Evolutionary conservation across 2,113 vertebrate species (phyloP).

Genomic region (Oenanthe oenanthe): DNA sequence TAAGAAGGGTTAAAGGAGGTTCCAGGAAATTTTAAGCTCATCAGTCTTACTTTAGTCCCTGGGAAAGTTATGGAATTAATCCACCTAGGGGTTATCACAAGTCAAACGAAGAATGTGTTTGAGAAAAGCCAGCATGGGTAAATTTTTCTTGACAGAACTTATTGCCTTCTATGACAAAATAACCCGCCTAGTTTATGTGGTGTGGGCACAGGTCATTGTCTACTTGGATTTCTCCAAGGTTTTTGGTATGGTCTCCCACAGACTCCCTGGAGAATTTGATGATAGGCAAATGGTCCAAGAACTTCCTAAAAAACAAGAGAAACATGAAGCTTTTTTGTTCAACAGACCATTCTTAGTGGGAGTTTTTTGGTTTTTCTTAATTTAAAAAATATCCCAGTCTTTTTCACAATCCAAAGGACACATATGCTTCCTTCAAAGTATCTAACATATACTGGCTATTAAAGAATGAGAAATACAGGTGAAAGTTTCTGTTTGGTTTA

Average conservation of each 20-base stretch:
- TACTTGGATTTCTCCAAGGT: background rate
- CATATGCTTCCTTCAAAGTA: background rate
- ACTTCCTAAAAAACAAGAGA: background rate
- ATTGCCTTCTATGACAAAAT: background rate
- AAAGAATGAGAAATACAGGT: background rate
- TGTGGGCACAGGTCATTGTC: background rate
- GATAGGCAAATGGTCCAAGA: background rate
- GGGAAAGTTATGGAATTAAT: background rate
- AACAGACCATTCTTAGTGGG: background rate
- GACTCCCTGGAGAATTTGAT: background rate
- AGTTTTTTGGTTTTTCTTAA: background rate
- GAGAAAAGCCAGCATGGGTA: background rate
- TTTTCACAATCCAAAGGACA: background rate
- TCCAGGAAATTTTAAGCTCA: background rate
- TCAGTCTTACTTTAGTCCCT: background rate
- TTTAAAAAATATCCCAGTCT: background rate
- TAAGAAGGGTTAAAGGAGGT: background rate
- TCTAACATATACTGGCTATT: background rate
- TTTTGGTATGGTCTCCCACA: background rate
- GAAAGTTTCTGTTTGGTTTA: background rate
- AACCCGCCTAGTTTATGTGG: background rate
- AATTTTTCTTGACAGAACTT: background rate
- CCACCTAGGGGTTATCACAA: background rate
- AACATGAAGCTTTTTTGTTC: background rate
- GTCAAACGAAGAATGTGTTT: rapidly evolving